These are phyloP conservation scores for Cephalopholis sonnerati DNA, from an alignment of 2,113 vertebrate genomes.

Conservation along the genomic window DNA sequence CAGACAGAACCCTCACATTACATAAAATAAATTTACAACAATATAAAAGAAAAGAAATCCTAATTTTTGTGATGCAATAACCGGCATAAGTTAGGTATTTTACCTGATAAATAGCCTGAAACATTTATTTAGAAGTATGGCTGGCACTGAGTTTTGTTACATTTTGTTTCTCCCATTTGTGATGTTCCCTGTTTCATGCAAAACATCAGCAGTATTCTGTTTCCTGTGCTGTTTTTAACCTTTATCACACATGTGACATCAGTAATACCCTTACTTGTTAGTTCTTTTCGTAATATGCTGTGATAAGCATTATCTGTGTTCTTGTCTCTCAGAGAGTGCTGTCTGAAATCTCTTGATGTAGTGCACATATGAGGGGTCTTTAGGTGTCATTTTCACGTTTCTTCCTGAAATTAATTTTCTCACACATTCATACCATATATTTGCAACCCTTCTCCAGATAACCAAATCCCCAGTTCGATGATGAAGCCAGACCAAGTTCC, in stretches of 20 bases:
- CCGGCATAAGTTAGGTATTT: not conserved
- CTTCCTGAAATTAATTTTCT: not conserved
- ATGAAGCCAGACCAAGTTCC: slow-evolving; percentile 84
- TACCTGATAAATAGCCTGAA: not conserved
- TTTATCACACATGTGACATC: not conserved
- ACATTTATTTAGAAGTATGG: too few species aligned
- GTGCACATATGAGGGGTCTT: not conserved
- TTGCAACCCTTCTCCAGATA: slow-evolving; percentile 64
- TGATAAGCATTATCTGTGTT: not conserved
- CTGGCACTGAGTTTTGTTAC: not conserved
- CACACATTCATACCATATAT: not conserved
- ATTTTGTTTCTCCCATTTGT: not conserved
- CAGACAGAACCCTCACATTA: not conserved
- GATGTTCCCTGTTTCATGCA: not conserved
- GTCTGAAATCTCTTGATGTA: not conserved
- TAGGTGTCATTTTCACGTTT: not conserved
- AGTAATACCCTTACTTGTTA: not conserved
- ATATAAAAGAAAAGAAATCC: not conserved
- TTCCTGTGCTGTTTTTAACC: not conserved
- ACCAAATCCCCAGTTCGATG: slow-evolving; percentile 57
- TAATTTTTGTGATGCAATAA: not conserved
- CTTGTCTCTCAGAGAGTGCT: not conserved
- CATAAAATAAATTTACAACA: not conserved
- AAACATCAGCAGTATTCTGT: not conserved
- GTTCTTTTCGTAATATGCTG: not conserved